Conservation (phyloP, 2,113 vertebrate genomes). For the Rhabdomys dilectus region DNA sequence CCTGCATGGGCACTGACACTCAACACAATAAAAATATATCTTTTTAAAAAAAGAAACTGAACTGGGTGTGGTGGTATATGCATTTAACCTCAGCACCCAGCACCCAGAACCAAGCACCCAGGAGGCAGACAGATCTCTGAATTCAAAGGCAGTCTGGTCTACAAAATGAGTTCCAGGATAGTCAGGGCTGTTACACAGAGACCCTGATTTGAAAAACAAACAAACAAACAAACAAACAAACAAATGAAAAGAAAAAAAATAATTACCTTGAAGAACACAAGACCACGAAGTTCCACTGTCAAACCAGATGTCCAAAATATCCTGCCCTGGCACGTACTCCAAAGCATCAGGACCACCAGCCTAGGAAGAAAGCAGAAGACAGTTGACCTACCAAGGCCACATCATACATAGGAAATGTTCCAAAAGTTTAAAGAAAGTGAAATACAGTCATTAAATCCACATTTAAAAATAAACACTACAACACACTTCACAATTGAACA, state of each 20-base stretch:
- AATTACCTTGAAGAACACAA: conserved; percentile 93
- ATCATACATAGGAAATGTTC: background rate
- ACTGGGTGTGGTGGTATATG: background rate
- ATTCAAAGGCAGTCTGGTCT: background rate
- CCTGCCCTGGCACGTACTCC: conserved; percentile 93
- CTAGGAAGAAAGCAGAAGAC: conserved; percentile 74
- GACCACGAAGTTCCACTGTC: conserved; percentile 98
- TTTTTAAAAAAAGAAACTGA: background rate
- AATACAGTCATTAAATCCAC: background rate
- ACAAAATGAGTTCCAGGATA: background rate
- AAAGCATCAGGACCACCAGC: conserved; percentile 85
- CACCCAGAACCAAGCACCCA: background rate
- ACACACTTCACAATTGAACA: background rate
- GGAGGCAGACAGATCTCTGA: background rate
- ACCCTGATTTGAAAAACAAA: background rate
- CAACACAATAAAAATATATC: background rate
- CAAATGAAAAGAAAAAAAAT: background rate
- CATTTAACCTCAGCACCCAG: background rate
- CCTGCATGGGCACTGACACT: background rate
- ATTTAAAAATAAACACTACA: background rate
- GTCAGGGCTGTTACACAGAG: background rate
- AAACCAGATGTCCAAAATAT: conserved; percentile 98
- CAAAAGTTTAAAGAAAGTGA: background rate
- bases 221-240: background rate
- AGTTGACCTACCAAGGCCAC: background rate